Base-by-base conservation (phyloP, 2,113 vertebrate genomes). In the Pogona vitticeps region DNA sequence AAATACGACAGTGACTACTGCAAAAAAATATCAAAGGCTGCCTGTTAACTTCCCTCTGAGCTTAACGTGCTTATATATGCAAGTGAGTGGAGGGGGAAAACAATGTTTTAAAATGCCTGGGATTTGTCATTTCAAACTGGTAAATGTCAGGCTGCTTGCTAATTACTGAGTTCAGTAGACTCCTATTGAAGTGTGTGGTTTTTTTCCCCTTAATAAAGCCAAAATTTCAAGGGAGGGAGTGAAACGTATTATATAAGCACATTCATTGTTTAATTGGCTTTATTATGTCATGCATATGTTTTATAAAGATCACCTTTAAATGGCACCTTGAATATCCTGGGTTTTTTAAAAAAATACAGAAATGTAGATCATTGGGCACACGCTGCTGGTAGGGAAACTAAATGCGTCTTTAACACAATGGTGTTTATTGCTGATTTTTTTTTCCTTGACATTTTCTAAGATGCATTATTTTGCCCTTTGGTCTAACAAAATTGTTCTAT, bases 81-180 rank as follows among this genome's bases (percentile, higher is more conserved):
- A 72, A 6, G 12, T 2, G 20, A 26, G 21, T 52, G 14, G 23
- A 12, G 20, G 5, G 17, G 17, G 36, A 31, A 76, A 80, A 90
- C 58, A 84, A 88, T 90, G 42, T 93, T 87, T 91, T 93, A 81
- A 84, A 93, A 94, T 92, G 91, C 84, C 86, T 82, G 68, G 84
- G 52, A 87, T 91, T 95, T 92, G 77, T 86, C 90, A 82, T 90
- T 94, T 94, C 90, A 84, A 83, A 87, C 79, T 90, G 90, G 82
- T 92, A 93, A 94, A 90, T 85, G 79, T 86, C 88, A 93, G 88
- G 46, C 73, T 82, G 42, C 52, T 92, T 89, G 83, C 88, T 92
- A 90, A 94, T 91, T 91, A 90, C 88, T 56, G 87, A 77, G 75
- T 75, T 91, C 81, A 15, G n/a, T 82, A 92, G 92, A 92, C 84